Evolutionary conservation across 2,888 invertebrate species (phyloP).

Genomic region (Sympetrum striolatum): DNA sequence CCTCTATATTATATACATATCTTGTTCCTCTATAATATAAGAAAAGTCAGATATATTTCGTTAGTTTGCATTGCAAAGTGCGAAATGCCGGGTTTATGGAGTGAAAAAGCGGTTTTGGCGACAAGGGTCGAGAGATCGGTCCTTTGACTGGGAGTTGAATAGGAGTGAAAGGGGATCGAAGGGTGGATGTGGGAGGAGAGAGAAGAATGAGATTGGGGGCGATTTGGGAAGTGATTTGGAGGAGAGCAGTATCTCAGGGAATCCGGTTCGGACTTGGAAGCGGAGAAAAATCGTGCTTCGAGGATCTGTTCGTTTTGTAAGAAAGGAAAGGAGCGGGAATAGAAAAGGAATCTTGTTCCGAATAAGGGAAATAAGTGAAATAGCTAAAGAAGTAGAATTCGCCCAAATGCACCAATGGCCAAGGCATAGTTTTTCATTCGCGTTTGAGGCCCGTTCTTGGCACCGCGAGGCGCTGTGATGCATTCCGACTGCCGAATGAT

Average conservation of each 20-base stretch:
- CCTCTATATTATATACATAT: no score
- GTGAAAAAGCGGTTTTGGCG: background rate
- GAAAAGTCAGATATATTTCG: background rate
- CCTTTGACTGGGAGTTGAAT: background rate
- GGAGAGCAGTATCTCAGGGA: background rate
- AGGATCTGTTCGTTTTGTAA: background rate
- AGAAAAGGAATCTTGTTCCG: background rate
- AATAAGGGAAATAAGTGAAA: background rate
- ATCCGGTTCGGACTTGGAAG: conserved; percentile 12
- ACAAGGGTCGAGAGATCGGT: background rate
- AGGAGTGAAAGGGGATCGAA: background rate
- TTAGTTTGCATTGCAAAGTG: background rate
- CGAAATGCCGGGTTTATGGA: background rate
- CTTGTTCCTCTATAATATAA: no score
- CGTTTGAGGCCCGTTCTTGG: background rate
- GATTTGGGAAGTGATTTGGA: background rate
- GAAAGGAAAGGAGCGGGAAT: background rate
- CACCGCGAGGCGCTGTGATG: background rate
- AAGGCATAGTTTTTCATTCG: background rate
- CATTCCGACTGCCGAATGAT: background rate
- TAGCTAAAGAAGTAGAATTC: background rate
- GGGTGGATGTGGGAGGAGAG: background rate
- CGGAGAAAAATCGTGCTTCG: background rate
- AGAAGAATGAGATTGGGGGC: background rate
- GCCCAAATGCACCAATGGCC: background rate